phyloP scores from a whole-genome alignment of 2,797 vertebrate species.

The Euphonia xanthogaster region DNA sequence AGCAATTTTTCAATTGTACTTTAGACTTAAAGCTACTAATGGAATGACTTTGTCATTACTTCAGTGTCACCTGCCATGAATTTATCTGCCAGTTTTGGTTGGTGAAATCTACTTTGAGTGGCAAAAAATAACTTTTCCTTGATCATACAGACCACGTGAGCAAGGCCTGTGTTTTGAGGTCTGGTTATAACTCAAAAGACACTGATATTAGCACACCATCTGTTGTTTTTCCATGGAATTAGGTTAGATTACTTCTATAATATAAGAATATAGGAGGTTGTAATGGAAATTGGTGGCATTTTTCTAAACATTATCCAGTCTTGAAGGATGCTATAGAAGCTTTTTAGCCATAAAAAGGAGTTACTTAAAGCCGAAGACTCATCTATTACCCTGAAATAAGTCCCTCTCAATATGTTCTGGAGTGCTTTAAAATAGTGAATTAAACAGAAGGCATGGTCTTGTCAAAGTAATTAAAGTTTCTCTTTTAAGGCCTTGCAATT shows the following conservation, averaged over 20 bases:
- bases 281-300: neutral
- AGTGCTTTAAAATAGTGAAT: neutral
- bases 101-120: neutral
- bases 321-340: neutral
- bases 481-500: conserved; percentile 25
- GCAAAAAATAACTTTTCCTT: neutral
- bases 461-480: conserved; percentile 8
- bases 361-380: neutral
- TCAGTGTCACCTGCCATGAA: neutral
- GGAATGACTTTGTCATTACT: neutral
- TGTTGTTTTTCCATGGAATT: conserved; percentile 13
- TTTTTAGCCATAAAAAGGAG: neutral
- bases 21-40: neutral
- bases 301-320: neutral
- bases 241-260: neutral
- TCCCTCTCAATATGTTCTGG: neutral
- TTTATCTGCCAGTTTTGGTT: neutral
- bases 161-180: neutral
- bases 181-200: neutral
- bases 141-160: neutral
- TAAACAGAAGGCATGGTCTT: neutral
- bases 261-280: neutral
- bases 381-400: neutral
- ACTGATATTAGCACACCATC: neutral
- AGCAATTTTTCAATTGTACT: neutral